phyloP scores from a whole-genome alignment of 2,797 vertebrate species.

The Zenarchopterus dispar region DNA sequence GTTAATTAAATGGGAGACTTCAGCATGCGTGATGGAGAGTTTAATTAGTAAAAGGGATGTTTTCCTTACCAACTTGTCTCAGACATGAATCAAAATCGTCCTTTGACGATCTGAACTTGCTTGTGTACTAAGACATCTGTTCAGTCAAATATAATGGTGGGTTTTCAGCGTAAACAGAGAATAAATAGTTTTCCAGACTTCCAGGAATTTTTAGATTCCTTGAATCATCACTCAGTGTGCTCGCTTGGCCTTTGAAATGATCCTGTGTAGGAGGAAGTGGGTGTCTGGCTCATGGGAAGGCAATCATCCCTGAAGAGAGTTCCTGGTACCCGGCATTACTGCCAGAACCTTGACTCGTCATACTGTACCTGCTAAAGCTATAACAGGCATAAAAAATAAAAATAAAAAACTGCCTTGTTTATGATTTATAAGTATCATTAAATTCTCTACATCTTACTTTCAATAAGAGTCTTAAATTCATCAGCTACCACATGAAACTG shows the following conservation, averaged over 20 bases:
- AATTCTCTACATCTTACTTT: too few species aligned
- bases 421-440: too few species aligned
- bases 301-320: constrained; percentile 24
- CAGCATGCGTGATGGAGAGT: constrained; percentile 15
- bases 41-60: constrained; percentile 39
- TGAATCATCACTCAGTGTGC: constrained; percentile 42
- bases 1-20: constrained; percentile 13
- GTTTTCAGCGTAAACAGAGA: constrained; percentile 15
- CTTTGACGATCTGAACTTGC: background rate
- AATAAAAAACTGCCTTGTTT: background rate
- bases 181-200: constrained; percentile 49
- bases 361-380: constrained; percentile 7
- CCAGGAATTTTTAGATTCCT: constrained; percentile 48
- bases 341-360: constrained; percentile 17
- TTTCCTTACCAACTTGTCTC: constrained; percentile 41
- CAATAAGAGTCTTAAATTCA: too few species aligned
- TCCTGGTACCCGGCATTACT: constrained; percentile 6
- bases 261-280: constrained; percentile 37
- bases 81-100: constrained; percentile 27
- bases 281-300: constrained; percentile 31
- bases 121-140: background rate
- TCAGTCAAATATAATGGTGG: background rate
- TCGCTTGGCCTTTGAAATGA: constrained; percentile 28
- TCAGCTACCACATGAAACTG: too few species aligned
- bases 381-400: constrained; percentile 6